Evolutionary conservation across 2,888 invertebrate species (phyloP).

Genomic region (Xylota segnis): DNA sequence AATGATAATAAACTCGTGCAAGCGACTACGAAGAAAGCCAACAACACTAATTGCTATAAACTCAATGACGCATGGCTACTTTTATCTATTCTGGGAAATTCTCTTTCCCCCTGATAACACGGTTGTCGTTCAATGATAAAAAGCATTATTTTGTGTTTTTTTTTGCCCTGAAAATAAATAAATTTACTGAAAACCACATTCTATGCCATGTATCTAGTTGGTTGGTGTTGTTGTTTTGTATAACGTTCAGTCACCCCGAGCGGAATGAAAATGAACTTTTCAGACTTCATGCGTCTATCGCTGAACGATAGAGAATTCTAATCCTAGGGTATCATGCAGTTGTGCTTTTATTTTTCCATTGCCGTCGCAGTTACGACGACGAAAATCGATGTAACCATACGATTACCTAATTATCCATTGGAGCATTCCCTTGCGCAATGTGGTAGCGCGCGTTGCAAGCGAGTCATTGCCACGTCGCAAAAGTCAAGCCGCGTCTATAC

Average conservation of each 20-base stretch:
- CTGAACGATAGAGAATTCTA: constrained; percentile 13
- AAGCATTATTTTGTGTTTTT: neutral
- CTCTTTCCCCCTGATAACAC: constrained; percentile 20
- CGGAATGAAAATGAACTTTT: constrained; percentile 27
- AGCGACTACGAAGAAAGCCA: constrained; percentile 12
- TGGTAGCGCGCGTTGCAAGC: constrained; percentile 5
- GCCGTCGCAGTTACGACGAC: constrained; percentile 7
- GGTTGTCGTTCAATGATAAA: neutral
- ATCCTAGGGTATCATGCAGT: constrained; percentile 2
- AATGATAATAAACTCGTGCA: constrained; percentile 36
- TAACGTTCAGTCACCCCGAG: constrained; percentile 51
- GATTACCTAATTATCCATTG: constrained; percentile 55
- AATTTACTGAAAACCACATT: neutral
- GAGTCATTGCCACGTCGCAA: constrained; percentile 59
- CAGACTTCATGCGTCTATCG: constrained; percentile 11
- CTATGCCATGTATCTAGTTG: neutral
- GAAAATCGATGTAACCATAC: constrained; percentile 30
- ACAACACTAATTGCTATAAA: constrained; percentile 35
- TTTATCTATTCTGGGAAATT: constrained; percentile 45
- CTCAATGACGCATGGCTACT: constrained; percentile 32
- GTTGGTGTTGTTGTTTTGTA: neutral
- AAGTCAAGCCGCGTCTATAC: constrained; percentile 1
- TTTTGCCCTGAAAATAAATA: neutral
- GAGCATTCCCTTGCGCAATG: constrained; percentile 53
- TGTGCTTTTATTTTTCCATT: neutral